phyloP scores from a whole-genome alignment of 2,888 invertebrate genomes.

The Neoitamus cyanurus region DNA sequence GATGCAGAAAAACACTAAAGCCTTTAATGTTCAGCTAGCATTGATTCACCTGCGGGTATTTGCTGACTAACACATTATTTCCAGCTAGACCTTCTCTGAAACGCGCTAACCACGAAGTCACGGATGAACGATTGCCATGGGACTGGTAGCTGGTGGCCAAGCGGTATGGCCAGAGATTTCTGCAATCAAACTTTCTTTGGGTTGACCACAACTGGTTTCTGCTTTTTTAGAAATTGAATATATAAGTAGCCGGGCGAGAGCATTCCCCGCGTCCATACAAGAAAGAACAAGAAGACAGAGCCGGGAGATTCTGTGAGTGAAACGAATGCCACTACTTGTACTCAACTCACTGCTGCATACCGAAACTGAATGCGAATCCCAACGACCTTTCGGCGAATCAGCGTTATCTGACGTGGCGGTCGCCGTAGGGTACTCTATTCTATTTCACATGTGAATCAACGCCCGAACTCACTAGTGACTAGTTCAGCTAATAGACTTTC shows the following conservation, averaged over 20 bases:
- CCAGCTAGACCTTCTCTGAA: not conserved
- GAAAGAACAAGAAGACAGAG: not conserved
- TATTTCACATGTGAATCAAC: not conserved
- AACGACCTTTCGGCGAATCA: not conserved
- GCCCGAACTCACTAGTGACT: not conserved
- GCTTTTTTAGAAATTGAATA: not conserved
- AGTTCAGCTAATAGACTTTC: not conserved
- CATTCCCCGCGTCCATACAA: not conserved
- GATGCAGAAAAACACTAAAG: too few relatives aligned
- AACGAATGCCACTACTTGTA: not conserved
- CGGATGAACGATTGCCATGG: conserved; percentile 12
- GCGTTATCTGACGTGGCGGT: conserved; percentile 13
- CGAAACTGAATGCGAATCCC: not conserved
- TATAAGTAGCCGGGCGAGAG: not conserved
- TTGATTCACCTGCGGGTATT: conserved; percentile 22
- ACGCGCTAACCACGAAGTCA: conserved; percentile 3
- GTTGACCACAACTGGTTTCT: not conserved
- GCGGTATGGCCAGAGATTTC: not conserved
- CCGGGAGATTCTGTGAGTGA: not conserved
- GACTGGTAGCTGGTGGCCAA: not conserved
- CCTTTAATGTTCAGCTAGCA: not conserved
- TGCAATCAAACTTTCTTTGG: not conserved
- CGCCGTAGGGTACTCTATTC: not conserved
- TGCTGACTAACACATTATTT: conserved; percentile 9
- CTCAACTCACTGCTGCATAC: too few relatives aligned